Base-by-base conservation (phyloP, 2,888 invertebrate species). In the Sesamia inferens region DNA sequence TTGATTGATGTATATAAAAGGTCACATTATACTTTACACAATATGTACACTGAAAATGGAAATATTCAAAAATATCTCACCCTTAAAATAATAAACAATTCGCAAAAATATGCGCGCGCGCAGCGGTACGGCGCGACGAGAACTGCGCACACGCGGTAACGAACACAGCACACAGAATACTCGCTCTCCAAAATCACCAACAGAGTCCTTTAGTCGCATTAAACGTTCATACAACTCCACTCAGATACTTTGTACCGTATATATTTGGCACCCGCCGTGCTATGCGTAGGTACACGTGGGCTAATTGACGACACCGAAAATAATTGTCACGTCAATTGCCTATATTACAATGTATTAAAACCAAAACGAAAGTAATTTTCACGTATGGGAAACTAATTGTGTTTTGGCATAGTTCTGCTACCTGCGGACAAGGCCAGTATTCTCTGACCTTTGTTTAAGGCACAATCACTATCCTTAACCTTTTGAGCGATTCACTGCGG, bases 51-150 rank as follows among this genome's bases (percentile, higher is more conserved):
- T 55, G 42, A 44, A 66, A 24, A 44, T 14, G 14, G 59, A 11
- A 65, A 76, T 42, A 70, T 51, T 61, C 2, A 81, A 79, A 76
- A 77, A 65, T 62, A 66, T 63, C 86, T 85, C 63, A 86, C 85
- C 87, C 78, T 81, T 75, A 57, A 66, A 70, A 70, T 48, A 75
- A 73, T 48, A 75, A 73, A 77, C 63, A 69, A 72, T 24, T 19
- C 61, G 68, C 78, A 75, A 76, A 73, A 77, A 6, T 19, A 83
- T 39, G 69, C 86, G 88, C 86, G 78, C 86, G 81, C 79, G 75
- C 88, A 79, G 71, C 64, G 39, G 62, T 74, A 64, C 58, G 70
- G 62, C 79, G 74, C 85, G 78, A 67, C 61, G 76, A 76, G 72
- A 75, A 86, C 86, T 86, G 86, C 77, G 70, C 68, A 22, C 58